Evolutionary conservation across 2,113 vertebrate species (phyloP).

Genomic region (Chlorocebus sabaeus): DNA sequence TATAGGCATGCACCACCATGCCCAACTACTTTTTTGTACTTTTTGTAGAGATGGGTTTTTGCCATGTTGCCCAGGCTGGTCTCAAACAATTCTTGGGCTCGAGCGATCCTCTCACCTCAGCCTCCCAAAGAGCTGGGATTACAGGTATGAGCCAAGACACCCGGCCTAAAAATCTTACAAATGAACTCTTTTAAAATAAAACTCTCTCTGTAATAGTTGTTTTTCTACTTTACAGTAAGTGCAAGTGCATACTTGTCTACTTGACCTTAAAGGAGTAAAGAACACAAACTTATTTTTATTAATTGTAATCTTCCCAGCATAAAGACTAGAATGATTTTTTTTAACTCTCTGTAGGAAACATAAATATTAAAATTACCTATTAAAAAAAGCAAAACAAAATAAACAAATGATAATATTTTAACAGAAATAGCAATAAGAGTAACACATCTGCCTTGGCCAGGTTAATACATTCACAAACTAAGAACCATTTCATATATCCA

Average conservation of each 20-base stretch:
- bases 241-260: neutral
- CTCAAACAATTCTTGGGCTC: no score
- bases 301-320: neutral
- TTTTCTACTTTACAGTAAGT: constrained; percentile 10
- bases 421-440: neutral
- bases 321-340: constrained; percentile 4
- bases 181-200: neutral
- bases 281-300: neutral
- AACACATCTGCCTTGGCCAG: neutral
- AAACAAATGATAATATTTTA: neutral
- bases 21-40: no score
- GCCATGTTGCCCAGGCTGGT: no score
- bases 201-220: neutral
- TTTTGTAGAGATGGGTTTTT: no score
- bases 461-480: neutral
- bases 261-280: neutral
- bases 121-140: no score
- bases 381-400: neutral
- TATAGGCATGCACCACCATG: no score
- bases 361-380: constrained; percentile 5
- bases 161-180: neutral
- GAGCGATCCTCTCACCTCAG: no score
- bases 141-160: no score
- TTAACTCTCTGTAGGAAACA: neutral
- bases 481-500: neutral